Evolutionary conservation across 2,113 vertebrate species (phyloP).

Genomic region (Hucho hucho): DNA sequence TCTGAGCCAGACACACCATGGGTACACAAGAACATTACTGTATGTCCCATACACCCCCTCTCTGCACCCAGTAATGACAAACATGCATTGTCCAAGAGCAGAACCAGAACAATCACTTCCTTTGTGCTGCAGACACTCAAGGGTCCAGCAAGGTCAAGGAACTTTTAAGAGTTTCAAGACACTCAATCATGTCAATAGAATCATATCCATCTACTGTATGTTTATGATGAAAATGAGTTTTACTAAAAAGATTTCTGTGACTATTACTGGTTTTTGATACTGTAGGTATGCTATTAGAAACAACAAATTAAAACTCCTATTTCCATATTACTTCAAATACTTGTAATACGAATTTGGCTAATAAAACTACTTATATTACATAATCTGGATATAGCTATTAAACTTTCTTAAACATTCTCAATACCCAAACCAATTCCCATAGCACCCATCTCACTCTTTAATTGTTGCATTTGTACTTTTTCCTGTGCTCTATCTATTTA

Average conservation of each 20-base stretch:
- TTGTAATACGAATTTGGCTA: too few species aligned
- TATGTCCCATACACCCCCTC: background rate
- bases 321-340: too few species aligned
- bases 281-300: too few species aligned
- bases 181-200: background rate
- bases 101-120: conserved; percentile 48
- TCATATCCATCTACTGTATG: background rate
- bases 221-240: background rate
- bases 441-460: too few species aligned
- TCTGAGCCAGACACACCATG: background rate
- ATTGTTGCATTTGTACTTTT: too few species aligned
- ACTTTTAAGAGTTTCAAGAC: conserved; percentile 18
- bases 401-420: too few species aligned
- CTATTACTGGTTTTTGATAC: background rate
- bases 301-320: too few species aligned
- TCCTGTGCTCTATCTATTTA: too few species aligned
- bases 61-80: conserved; percentile 45
- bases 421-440: too few species aligned
- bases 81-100: conserved; percentile 52
- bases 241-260: background rate
- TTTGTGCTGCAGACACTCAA: conserved; percentile 42
- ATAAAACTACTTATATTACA: too few species aligned
- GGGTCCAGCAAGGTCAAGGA: conserved; percentile 51
- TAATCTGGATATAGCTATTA: too few species aligned
- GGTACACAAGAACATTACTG: conserved; percentile 5